Evolutionary conservation across 2,797 vertebrate genomes (phyloP).

Genomic region (Micrastur ruficollis): DNA sequence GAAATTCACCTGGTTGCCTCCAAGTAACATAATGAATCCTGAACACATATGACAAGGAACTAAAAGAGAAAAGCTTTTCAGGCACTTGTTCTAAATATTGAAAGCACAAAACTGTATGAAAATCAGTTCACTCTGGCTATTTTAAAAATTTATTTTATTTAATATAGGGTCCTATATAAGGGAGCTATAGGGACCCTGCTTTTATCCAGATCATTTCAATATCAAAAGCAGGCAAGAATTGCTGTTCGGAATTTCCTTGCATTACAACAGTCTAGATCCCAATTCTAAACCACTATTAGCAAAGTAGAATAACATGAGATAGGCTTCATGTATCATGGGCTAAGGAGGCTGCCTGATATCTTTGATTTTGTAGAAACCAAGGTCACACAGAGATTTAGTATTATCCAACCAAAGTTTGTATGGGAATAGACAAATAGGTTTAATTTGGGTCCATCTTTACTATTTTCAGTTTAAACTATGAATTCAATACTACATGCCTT

Average conservation of each 20-base stretch:
- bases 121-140: not conserved
- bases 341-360: not conserved
- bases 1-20: constrained; percentile 57
- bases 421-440: not conserved
- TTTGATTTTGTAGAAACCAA: not conserved
- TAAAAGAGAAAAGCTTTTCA: constrained; percentile 54
- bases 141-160: not conserved
- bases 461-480: not conserved
- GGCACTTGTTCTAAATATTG: constrained; percentile 43
- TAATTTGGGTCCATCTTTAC: not conserved
- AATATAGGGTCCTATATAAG: not conserved
- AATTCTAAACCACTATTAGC: not conserved
- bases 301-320: not conserved
- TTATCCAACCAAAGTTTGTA: not conserved
- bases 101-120: constrained; percentile 29
- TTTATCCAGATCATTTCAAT: constrained; percentile 15
- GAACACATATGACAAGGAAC: constrained; percentile 42
- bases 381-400: not conserved
- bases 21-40: constrained; percentile 32
- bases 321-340: not conserved
- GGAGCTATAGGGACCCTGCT: not conserved
- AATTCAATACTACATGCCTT: not conserved
- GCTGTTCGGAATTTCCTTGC: not conserved
- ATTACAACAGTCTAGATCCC: not conserved
- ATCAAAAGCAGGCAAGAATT: not conserved